Evolutionary conservation across 2,113 vertebrate species (phyloP).

Genomic region (Centrocercus urophasianus): DNA sequence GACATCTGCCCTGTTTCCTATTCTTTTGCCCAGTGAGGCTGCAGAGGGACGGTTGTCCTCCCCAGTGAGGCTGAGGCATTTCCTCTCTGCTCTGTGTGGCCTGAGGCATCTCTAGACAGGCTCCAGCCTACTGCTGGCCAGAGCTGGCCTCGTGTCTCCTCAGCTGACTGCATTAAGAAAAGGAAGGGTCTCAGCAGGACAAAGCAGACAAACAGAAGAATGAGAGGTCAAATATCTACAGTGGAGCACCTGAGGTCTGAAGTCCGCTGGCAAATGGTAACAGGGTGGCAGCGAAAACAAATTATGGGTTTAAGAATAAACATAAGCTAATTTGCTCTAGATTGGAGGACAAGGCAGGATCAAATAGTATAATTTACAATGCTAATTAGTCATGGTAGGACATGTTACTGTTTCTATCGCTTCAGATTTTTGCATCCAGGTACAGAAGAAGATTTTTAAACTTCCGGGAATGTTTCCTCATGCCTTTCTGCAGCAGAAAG

Average conservation of each 20-base stretch:
- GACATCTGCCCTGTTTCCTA: neutral
- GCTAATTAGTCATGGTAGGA: neutral
- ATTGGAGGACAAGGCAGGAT: neutral
- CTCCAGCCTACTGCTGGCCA: neutral
- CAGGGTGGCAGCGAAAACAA: slow-evolving; percentile 43
- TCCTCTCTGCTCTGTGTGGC: neutral
- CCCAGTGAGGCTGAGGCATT: neutral
- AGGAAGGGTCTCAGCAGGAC: slow-evolving; percentile 42
- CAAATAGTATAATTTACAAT: neutral
- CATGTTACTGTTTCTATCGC: neutral
- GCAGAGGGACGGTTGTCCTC: neutral
- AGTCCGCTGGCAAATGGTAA: neutral
- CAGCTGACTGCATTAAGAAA: slow-evolving; percentile 13
- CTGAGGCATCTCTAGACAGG: neutral
- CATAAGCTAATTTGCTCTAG: neutral
- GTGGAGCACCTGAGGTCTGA: slow-evolving; percentile 14
- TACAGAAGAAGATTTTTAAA: slow-evolving; percentile 30
- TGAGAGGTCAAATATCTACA: slow-evolving; percentile 25
- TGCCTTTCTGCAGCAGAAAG: neutral
- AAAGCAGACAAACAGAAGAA: slow-evolving; percentile 39
- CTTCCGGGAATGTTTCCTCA: neutral
- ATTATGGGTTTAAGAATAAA: slow-evolving; percentile 13
- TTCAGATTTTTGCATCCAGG: neutral
- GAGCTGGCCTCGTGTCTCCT: neutral
- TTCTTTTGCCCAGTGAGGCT: neutral